These are phyloP conservation scores for Okamejei kenojei DNA, from an alignment of 2,797 vertebrate species.

Conservation along the genomic window DNA sequence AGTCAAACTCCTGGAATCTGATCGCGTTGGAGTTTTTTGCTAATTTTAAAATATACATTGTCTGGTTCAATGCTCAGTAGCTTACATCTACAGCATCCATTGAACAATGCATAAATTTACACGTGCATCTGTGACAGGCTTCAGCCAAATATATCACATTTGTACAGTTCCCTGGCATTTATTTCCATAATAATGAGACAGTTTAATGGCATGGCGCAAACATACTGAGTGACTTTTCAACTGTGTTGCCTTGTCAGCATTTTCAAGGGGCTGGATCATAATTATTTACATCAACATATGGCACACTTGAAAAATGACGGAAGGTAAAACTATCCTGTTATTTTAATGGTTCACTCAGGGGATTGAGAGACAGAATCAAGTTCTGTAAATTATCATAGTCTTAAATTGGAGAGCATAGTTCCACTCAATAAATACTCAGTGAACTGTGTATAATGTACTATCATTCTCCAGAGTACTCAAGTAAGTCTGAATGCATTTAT, in stretches of 20 bases:
- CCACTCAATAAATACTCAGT: slow-evolving; percentile 25
- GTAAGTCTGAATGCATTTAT: slow-evolving; percentile 1
- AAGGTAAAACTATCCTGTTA: slow-evolving; percentile 22
- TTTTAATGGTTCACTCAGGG: slow-evolving; percentile 15
- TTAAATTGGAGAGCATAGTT: slow-evolving; percentile 26
- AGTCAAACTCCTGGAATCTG: not conserved
- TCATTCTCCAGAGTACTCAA: slow-evolving; percentile 8
- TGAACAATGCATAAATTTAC: slow-evolving; percentile 31
- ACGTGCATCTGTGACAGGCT: slow-evolving; percentile 13
- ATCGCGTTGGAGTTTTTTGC: not conserved
- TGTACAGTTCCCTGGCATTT: slow-evolving; percentile 26
- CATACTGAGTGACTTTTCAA: slow-evolving; percentile 22
- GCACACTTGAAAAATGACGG: not conserved
- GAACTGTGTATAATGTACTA: slow-evolving; percentile 17
- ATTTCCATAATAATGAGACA: slow-evolving; percentile 35
- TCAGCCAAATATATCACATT: slow-evolving; percentile 30
- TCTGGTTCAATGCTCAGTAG: not conserved
- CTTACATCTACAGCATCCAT: not conserved
- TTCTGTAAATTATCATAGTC: slow-evolving; percentile 22
- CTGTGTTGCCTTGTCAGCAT: slow-evolving; percentile 4
- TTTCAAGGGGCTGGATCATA: slow-evolving; percentile 17
- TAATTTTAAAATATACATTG: not conserved
- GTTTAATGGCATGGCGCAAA: slow-evolving; percentile 26
- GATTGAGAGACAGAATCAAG: slow-evolving; percentile 2
- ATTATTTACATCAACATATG: not conserved